Evolutionary conservation across 2,888 invertebrate species (phyloP), one percentile per base, ranked within the genome.

Genomic region (Cancer borealis): DNA sequence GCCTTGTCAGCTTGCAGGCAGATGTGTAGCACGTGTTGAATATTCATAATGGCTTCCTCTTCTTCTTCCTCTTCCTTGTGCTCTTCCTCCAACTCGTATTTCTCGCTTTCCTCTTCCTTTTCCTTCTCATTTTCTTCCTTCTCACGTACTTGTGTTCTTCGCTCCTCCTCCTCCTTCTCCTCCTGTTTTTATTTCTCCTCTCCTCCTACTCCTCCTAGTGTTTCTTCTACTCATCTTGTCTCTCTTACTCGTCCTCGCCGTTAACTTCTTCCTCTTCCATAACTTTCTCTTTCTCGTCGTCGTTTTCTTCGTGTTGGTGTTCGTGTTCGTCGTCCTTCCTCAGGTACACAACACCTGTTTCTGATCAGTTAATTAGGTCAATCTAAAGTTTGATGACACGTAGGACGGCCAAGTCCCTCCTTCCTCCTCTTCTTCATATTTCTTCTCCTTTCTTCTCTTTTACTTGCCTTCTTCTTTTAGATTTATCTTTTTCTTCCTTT

Each of bases 281-380:
- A 39, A 87, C 45, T 87, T 45, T 45, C 39, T 87, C 87, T 45
- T 87, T n/a, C 39, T 87, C 8, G 45, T 46, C 46, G 30, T 88
- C 88, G 30, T 88, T 46, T 8, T 88, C 88, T 12, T 88, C 46
- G 30, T 46, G 21, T 12, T 88, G 14, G 30, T 46, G 21, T n/a
- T 46, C 88, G 47, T n/a, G 46, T 88, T 46, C 45, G 26, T 30
- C 79, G 12, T 12, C 79, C 79, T 14, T 79, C 4, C 90, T 90
- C 90, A 49, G 49, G 47, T 54, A 49, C 49, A 30, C 90, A 90
- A 90, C 90, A 90, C 90, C 90, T 90, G 90, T 21, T 90, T 49
- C 90, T 90, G 90, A 90, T 90, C 90, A 30, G 30, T 49, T 30
- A 90, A 90, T 90, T 90, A 90, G 54, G 90, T 30, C 90, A n/a